phyloP scores from a whole-genome alignment of 2,113 vertebrate genomes.

The Hyla sarda region DNA sequence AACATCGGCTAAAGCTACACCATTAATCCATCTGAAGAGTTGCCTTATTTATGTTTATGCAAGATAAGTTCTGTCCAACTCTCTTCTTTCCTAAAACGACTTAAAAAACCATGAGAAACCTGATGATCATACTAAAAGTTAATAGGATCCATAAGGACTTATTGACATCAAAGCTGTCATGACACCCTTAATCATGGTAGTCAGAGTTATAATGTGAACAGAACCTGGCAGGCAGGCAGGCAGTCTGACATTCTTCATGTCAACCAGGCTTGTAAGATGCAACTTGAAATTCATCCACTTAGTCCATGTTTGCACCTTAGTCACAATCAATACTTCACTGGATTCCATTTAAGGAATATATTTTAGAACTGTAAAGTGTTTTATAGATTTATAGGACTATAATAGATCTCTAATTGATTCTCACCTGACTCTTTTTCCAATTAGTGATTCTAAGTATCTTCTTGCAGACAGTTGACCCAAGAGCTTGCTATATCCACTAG shows the following conservation, averaged over 20 bases:
- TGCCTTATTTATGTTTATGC: too few relatives aligned
- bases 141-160: neutral
- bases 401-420: constrained; percentile 20
- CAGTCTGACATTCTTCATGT: neutral
- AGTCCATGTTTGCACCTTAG: too few relatives aligned
- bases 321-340: too few relatives aligned
- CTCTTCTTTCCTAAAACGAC: neutral
- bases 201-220: neutral
- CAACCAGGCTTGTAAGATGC: neutral
- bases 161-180: neutral
- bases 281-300: neutral
- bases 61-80: too few relatives aligned
- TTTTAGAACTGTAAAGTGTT: neutral
- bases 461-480: constrained; percentile 90
- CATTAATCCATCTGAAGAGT: too few relatives aligned
- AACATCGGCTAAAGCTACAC: too few relatives aligned
- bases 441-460: constrained; percentile 91
- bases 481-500: constrained; percentile 91
- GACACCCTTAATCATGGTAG: neutral
- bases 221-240: too few relatives aligned
- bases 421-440: constrained; percentile 92
- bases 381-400: neutral
- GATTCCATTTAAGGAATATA: neutral
- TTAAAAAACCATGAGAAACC: neutral
- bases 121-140: neutral